Percentiles rank a stretch among this genome's conserved stretches.
Conservation (phyloP, 2,888 invertebrate species). For the Drosophila lacicola region DNA sequence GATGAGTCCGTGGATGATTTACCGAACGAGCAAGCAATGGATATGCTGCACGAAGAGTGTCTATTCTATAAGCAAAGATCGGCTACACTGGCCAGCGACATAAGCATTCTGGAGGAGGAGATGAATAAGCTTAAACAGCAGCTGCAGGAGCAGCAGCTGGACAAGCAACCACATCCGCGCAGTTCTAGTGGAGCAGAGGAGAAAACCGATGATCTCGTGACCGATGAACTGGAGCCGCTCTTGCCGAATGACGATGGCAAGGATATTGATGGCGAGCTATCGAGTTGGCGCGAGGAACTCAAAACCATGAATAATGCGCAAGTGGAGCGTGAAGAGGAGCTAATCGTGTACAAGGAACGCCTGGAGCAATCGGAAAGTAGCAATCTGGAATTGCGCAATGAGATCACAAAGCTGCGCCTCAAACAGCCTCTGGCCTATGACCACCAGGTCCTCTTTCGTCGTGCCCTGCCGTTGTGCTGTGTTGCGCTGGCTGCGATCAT, state of each 20-base stretch:
- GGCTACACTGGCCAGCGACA: slow-evolving; percentile 54
- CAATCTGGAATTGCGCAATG: slow-evolving; percentile 81
- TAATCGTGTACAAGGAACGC: slow-evolving; percentile 84
- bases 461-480: slow-evolving; percentile 77
- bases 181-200: slow-evolving; percentile 15
- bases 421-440: slow-evolving; percentile 44
- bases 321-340: slow-evolving; percentile 83
- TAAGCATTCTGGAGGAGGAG: slow-evolving; percentile 64
- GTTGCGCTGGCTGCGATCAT: slow-evolving; percentile 79
- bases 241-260: slow-evolving; percentile 2
- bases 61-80: slow-evolving; percentile 72
- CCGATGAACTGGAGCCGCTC: slow-evolving; percentile 8
- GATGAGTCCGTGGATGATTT: slow-evolving; percentile 17
- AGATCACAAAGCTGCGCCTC: slow-evolving; percentile 76
- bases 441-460: slow-evolving; percentile 57
- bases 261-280: slow-evolving; percentile 6
- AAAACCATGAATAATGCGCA: slow-evolving; percentile 75
- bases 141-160: slow-evolving; percentile 19
- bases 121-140: slow-evolving; percentile 63
- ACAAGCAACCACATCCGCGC: slow-evolving; percentile 11
- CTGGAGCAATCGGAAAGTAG: slow-evolving; percentile 80
- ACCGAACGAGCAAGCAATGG: slow-evolving; percentile 65
- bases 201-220: background rate
- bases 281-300: slow-evolving; percentile 69
- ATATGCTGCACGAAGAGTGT: slow-evolving; percentile 82